Percentiles rank a stretch among this genome's conserved stretches.
Evolutionary conservation across 2,888 invertebrate genomes (phyloP).

Genomic region (Cosmopolites sordidus): DNA sequence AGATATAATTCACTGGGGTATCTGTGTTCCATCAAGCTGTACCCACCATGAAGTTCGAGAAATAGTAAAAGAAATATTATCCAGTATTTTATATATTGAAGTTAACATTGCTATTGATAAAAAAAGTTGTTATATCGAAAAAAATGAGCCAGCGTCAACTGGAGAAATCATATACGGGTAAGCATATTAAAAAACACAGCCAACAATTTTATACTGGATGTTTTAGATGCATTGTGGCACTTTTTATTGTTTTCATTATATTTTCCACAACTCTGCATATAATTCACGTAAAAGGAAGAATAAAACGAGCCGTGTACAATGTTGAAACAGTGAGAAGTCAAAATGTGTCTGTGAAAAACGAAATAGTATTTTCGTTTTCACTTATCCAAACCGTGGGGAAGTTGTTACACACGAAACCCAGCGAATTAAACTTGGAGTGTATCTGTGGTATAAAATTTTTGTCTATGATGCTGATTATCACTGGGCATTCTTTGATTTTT

Average conservation of each 20-base stretch:
- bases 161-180: slow-evolving; percentile 48
- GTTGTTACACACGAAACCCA: slow-evolving; percentile 56
- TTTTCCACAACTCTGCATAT: slow-evolving; percentile 38
- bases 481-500: slow-evolving; percentile 64
- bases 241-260: slow-evolving; percentile 34
- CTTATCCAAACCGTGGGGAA: slow-evolving; percentile 57
- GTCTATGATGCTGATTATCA: slow-evolving; percentile 64
- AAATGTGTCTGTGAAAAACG: slow-evolving; percentile 26
- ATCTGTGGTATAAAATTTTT: slow-evolving; percentile 56
- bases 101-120: slow-evolving; percentile 6
- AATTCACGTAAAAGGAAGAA: slow-evolving; percentile 31
- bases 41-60: slow-evolving; percentile 50
- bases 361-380: slow-evolving; percentile 54
- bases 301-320: slow-evolving; percentile 31
- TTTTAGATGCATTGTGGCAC: slow-evolving; percentile 35
- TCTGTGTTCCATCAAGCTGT: slow-evolving; percentile 61
- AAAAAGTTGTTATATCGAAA: slow-evolving; percentile 35
- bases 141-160: slow-evolving; percentile 40
- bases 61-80: slow-evolving; percentile 44
- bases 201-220: slow-evolving; percentile 4
- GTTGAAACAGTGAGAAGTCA: slow-evolving; percentile 26
- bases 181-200: too few relatives aligned
- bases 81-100: slow-evolving; percentile 29
- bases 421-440: slow-evolving; percentile 59
- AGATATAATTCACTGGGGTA: slow-evolving; percentile 56